Conservation (phyloP, 1,140 invertebrate genomes). For the Pristionchus pacificus region DNA sequence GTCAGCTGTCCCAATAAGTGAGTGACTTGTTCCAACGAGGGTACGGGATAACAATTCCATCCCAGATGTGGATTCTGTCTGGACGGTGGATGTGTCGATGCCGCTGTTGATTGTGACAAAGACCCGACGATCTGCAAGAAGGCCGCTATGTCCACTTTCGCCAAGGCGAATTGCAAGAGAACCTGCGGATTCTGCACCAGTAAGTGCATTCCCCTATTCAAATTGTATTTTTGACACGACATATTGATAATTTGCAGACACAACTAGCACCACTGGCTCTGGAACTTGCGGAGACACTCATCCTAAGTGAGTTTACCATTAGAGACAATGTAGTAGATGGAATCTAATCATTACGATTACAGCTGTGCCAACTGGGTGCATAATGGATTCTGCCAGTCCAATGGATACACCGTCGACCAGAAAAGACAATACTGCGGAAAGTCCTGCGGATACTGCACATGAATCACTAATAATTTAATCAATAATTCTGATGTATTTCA, state of each 20-base stretch:
- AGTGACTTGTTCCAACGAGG: too few relatives aligned
- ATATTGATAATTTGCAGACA: background rate
- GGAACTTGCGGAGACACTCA: too few relatives aligned
- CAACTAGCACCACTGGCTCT: background rate
- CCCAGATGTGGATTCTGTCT: slow-evolving; percentile 24
- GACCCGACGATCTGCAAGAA: slow-evolving; percentile 21
- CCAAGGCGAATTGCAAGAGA: slow-evolving; percentile 13
- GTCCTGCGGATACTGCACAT: slow-evolving; percentile 11
- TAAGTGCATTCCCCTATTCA: background rate
- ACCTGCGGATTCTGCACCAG: slow-evolving; percentile 17
- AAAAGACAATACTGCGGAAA: slow-evolving; percentile 2
- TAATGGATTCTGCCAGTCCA: slow-evolving; percentile 7
- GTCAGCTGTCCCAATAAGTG: background rate
- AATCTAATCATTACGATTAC: too few relatives aligned
- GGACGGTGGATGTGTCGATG: slow-evolving; percentile 21
- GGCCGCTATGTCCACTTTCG: slow-evolving; percentile 9
- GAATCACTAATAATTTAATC: too few relatives aligned
- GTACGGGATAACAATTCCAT: too few relatives aligned
- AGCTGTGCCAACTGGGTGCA: slow-evolving; percentile 6
- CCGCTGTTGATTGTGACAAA: slow-evolving; percentile 20
- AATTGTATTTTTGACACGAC: background rate
- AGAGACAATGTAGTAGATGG: too few relatives aligned
- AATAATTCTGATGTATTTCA: too few relatives aligned
- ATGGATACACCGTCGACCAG: background rate
- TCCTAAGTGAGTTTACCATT: too few relatives aligned